Conservation (phyloP, 2,797 vertebrate genomes). For the Crypturellus tataupa region DNA sequence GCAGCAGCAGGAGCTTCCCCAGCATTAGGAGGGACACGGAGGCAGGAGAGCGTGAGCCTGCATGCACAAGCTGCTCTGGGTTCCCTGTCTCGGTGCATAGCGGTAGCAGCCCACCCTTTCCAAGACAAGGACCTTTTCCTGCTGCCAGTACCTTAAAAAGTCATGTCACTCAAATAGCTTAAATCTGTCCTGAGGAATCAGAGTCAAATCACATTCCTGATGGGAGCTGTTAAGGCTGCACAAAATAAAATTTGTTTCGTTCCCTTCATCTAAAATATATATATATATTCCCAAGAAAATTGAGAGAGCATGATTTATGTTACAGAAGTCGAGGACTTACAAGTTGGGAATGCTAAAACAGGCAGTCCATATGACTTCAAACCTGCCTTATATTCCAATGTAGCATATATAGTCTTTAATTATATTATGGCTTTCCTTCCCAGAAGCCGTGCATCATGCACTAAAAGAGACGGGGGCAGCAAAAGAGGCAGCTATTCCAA, state of each 20-base stretch:
- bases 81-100: neutral
- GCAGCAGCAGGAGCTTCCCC: neutral
- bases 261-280: neutral
- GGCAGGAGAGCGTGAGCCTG: neutral
- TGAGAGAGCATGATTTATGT: conserved; percentile 30
- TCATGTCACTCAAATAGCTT: conserved; percentile 60
- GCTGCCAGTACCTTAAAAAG: conserved; percentile 64
- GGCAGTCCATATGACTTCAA: conserved; percentile 21
- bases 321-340: conserved; percentile 24
- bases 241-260: conserved; percentile 16
- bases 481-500: conserved; percentile 1
- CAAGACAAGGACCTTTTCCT: conserved; percentile 62
- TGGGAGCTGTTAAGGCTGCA: conserved; percentile 30
- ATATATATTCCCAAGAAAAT: neutral
- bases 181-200: conserved; percentile 65
- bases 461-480: neutral
- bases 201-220: conserved; percentile 56
- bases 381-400: conserved; percentile 34
- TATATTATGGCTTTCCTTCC: neutral
- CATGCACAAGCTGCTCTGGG: conserved; percentile 24
- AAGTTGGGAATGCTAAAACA: conserved; percentile 50
- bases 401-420: neutral
- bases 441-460: neutral
- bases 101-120: conserved; percentile 32
- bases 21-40: rapidly evolving